Conservation (phyloP, 2,113 vertebrate species). For the Acanthisitta chloris region DNA sequence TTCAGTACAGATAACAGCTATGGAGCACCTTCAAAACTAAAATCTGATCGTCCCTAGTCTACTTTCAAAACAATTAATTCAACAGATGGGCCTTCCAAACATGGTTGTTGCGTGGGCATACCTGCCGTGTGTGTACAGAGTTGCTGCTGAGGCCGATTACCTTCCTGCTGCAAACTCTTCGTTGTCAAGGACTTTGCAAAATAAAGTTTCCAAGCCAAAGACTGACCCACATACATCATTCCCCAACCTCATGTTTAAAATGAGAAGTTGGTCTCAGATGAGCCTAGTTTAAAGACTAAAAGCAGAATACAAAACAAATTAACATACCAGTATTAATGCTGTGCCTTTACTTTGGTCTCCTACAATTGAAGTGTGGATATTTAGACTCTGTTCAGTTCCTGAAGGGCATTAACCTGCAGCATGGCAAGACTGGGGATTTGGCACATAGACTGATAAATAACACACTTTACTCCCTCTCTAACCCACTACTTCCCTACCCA, state of each 20-base stretch:
- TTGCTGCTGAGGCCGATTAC: neutral
- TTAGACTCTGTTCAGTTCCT: neutral
- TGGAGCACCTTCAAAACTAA: neutral
- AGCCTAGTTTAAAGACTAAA: neutral
- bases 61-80: neutral
- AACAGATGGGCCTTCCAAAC: neutral
- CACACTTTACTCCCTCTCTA: neutral
- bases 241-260: constrained; percentile 14
- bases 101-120: neutral
- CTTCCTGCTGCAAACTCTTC: neutral
- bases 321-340: neutral
- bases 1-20: neutral
- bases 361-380: neutral
- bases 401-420: neutral
- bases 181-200: neutral
- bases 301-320: neutral
- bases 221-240: constrained; percentile 1
- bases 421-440: neutral
- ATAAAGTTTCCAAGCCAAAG: constrained; percentile 4
- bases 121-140: neutral
- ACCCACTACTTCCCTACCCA: neutral
- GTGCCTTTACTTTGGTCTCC: neutral
- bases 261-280: neutral
- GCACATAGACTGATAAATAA: neutral
- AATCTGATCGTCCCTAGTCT: neutral